Evolutionary conservation across 2,113 vertebrate genomes (phyloP).

Genomic region (Zonotrichia leucophrys): DNA sequence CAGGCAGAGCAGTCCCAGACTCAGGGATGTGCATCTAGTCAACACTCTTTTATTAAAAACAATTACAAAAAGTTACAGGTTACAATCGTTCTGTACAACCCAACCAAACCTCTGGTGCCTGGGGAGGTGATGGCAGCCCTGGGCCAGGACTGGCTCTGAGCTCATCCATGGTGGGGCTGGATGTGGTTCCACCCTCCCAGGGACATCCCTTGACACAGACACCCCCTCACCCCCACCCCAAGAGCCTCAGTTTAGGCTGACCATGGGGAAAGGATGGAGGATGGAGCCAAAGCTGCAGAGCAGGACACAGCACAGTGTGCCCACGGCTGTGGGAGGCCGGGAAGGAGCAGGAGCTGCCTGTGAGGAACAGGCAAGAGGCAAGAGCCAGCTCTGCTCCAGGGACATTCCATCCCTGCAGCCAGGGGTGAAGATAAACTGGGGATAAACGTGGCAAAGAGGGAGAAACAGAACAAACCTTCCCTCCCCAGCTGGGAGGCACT

Average conservation of each 20-base stretch:
- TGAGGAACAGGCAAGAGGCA: background rate
- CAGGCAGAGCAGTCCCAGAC: background rate
- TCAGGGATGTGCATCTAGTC: background rate
- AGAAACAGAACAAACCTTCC: background rate
- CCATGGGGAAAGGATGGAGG: rapidly evolving
- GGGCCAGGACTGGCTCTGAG: background rate
- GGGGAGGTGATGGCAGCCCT: background rate
- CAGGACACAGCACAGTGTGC: rapidly evolving
- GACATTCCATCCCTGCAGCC: background rate
- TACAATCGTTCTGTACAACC: conserved; percentile 42
- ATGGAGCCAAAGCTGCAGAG: background rate
- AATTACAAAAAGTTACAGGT: conserved; percentile 63
- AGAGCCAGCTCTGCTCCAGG: background rate
- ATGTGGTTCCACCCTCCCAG: background rate
- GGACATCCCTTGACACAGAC: background rate
- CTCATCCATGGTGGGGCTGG: rapidly evolving
- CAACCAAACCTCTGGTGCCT: background rate
- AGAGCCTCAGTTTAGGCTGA: background rate
- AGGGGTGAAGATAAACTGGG: background rate
- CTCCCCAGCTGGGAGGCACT: background rate
- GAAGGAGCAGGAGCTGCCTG: background rate
- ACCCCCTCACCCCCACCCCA: background rate
- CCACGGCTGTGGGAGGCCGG: rapidly evolving
- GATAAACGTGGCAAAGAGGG: background rate
- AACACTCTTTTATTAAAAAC: conserved; percentile 71